Base-by-base conservation (phyloP, 2,888 invertebrate species). In the Amorpha juglandis region DNA sequence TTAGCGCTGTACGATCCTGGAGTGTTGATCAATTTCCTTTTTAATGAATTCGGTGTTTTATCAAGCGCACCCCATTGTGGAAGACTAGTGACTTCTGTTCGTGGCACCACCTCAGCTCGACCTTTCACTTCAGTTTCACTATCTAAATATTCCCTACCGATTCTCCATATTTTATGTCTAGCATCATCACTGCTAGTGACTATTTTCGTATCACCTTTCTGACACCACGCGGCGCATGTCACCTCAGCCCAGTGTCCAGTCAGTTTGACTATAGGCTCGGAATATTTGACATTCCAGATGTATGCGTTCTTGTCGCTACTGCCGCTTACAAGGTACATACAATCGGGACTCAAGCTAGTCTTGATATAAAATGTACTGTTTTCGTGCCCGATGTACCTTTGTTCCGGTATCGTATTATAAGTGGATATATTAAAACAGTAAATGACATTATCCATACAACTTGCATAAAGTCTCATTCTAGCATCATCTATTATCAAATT, bases 181-280 rank as follows among this genome's bases (percentile, higher is more conserved):
- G 96, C 96, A 89, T 98, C 98, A 82, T 98, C 98, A 63, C 97
- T 96, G 84, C 97, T 97, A 0, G 98, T 98, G 14, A 97, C 96
- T 58, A 97, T 87, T 82, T 95, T 95, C 19, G 92, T 85, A 68
- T 95, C 94, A 7, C 94, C 94, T 11, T 86, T 84, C 64, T 84
- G 89, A 73, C 96, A 95, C 98, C 98, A 98, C 0, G 97, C 96
- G 0, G 98, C 97, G 81, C 97, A 96, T 0, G 98, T 97, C 0
- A 98, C 98, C 92, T 98, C 98, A 9, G 96, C 97, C 53, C 94
- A 92, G 81, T 98, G 98, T 0, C 98, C 98, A 0, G 93, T 90
- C 6, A 98, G 90, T 63, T 94, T 94, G 21, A 96, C 95, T 11
- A 97, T 84, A 0, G 98, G 97, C 68, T 93, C 86, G 0, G 96